These are phyloP conservation scores for Charanyca ferruginea DNA, from an alignment of 2,888 invertebrate species.

Conservation along the genomic window DNA sequence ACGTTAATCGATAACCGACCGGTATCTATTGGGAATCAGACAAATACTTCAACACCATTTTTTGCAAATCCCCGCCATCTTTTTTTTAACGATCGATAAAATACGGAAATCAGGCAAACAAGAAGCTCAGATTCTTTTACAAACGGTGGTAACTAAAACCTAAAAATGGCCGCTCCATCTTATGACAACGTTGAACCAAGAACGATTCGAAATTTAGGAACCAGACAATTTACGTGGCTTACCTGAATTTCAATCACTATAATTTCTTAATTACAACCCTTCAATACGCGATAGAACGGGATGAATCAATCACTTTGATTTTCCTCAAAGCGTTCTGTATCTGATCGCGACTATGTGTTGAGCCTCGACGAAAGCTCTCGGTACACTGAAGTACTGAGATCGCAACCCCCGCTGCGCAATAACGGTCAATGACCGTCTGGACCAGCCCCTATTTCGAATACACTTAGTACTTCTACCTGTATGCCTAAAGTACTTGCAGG, in stretches of 20 bases:
- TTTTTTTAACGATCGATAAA: not conserved
- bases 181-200: not conserved
- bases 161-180: not conserved
- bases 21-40: too few species aligned
- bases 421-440: slow-evolving; percentile 23
- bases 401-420: not conserved
- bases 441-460: slow-evolving; percentile 5
- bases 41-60: too few species aligned
- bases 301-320: slow-evolving; percentile 4
- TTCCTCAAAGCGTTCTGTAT: not conserved
- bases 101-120: not conserved
- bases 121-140: not conserved
- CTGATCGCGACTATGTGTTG: slow-evolving; percentile 18
- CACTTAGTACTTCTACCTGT: slow-evolving; percentile 18
- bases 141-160: not conserved
- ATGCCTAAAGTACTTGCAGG: slow-evolving; percentile 27
- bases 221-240: not conserved
- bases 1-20: not conserved
- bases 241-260: slow-evolving; percentile 12
- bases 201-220: not conserved
- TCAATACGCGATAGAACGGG: not conserved
- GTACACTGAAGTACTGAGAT: slow-evolving; percentile 27
- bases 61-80: not conserved
- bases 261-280: not conserved
- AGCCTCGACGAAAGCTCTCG: slow-evolving; percentile 23